These are phyloP conservation scores for Neodiprion virginianus DNA, from an alignment of 1,140 invertebrate species.

Conservation along the genomic window DNA sequence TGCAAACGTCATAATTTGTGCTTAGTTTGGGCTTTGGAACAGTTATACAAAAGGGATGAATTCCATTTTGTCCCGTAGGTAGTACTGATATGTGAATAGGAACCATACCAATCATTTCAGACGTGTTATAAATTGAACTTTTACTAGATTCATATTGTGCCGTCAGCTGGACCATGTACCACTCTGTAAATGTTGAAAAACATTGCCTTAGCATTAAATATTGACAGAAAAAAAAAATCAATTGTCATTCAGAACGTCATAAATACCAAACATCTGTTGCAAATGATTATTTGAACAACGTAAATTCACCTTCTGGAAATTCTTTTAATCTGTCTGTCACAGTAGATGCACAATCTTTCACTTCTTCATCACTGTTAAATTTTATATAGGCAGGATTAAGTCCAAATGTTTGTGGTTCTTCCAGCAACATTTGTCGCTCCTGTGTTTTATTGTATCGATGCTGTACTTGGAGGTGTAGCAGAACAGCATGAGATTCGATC, in stretches of 20 bases:
- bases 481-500: conserved; percentile 47
- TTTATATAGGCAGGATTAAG: conserved; percentile 41
- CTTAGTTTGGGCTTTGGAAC: conserved; percentile 53
- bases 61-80: conserved; percentile 58
- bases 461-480: conserved; percentile 48
- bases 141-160: conserved; percentile 60
- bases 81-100: conserved; percentile 63
- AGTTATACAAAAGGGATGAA: conserved; percentile 57
- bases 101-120: conserved; percentile 53
- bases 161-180: conserved; percentile 68
- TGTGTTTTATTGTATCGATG: conserved; percentile 44
- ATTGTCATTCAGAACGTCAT: not conserved
- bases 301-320: conserved; percentile 51
- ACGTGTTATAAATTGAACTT: conserved; percentile 45
- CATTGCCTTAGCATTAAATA: not conserved
- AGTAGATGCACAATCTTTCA: conserved; percentile 12
- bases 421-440: conserved; percentile 29
- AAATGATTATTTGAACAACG: conserved; percentile 12
- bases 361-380: conserved; percentile 30
- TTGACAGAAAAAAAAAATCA: not conserved
- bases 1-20: conserved; percentile 48
- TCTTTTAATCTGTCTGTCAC: conserved; percentile 54
- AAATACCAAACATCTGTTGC: conserved; percentile 4
- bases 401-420: conserved; percentile 30
- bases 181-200: conserved; percentile 58